Evolutionary conservation across 2,888 invertebrate species (phyloP).

Genomic region (Rotaria socialis): DNA sequence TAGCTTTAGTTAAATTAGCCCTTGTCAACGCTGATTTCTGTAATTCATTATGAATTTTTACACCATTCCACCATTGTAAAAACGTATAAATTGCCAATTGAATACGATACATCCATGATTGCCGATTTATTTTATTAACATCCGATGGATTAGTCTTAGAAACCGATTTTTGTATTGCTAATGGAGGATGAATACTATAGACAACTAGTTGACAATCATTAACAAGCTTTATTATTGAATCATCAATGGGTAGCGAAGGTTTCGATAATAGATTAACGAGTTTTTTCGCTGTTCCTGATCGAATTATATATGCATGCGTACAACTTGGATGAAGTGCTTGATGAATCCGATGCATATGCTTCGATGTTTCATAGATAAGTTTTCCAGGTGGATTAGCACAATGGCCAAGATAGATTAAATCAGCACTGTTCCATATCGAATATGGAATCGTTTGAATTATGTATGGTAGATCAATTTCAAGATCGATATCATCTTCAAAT

Average conservation of each 20-base stretch:
- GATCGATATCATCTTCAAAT: not conserved
- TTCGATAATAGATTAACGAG: not conserved
- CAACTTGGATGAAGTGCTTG: not conserved
- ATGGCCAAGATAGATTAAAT: conserved; percentile 1
- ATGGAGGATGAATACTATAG: not conserved
- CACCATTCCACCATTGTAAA: not conserved
- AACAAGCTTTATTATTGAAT: not conserved
- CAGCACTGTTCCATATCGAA: not conserved
- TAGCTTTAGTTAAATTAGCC: not conserved
- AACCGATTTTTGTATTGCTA: not conserved
- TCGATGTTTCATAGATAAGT: not conserved
- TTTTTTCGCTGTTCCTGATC: not conserved
- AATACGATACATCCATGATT: not conserved
- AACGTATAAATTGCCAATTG: not conserved
- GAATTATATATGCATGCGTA: not conserved
- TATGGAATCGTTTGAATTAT: not conserved
- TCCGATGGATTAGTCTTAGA: not conserved
- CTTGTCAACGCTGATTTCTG: not conserved
- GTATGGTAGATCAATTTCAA: not conserved
- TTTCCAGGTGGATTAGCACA: not conserved
- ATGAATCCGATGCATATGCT: not conserved
- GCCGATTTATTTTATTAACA: not conserved
- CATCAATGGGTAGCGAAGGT: not conserved
- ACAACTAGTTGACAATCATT: not conserved
- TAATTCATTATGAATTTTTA: not conserved